These are phyloP conservation scores for Garrulus glandarius DNA, from an alignment of 2,797 vertebrate species.

Conservation along the genomic window DNA sequence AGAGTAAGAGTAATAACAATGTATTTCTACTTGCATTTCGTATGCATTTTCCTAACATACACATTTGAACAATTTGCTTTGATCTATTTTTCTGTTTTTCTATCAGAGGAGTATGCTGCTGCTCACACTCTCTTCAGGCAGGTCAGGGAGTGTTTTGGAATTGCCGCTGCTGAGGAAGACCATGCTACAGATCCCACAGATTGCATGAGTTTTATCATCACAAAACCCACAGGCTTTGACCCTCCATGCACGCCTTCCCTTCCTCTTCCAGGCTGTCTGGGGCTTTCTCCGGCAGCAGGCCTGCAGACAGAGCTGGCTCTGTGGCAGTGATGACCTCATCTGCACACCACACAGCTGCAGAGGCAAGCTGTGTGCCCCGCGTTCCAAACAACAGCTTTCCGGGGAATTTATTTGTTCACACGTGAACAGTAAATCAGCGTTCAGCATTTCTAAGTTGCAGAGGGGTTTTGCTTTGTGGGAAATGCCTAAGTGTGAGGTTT, in stretches of 20 bases:
- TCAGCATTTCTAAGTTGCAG: background rate
- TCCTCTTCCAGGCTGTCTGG: constrained; percentile 32
- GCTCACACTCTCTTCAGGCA: background rate
- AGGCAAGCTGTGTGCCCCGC: background rate
- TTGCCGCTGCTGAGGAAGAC: background rate
- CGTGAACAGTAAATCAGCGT: constrained; percentile 40
- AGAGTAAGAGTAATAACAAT: background rate
- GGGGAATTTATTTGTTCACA: constrained; percentile 50
- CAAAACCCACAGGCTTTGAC: background rate
- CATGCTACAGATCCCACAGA: background rate
- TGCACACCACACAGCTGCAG: constrained; percentile 16
- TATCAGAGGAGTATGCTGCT: background rate
- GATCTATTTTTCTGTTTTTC: background rate
- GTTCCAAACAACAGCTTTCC: constrained; percentile 5
- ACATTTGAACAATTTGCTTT: background rate
- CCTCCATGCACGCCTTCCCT: background rate
- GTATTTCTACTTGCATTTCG: background rate
- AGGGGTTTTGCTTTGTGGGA: constrained; percentile 29
- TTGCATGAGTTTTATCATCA: background rate
- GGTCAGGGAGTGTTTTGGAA: background rate
- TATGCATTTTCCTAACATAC: background rate
- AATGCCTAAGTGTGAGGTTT: constrained; percentile 42
- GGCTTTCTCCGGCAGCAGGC: constrained; percentile 5
- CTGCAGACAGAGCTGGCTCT: constrained; percentile 54
- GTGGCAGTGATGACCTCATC: constrained; percentile 41